A percentile compares a stretch with the other conserved stretches of the same genome.
Evolutionary conservation across 2,888 invertebrate genomes (phyloP).

Genomic region (Lingula anatina): DNA sequence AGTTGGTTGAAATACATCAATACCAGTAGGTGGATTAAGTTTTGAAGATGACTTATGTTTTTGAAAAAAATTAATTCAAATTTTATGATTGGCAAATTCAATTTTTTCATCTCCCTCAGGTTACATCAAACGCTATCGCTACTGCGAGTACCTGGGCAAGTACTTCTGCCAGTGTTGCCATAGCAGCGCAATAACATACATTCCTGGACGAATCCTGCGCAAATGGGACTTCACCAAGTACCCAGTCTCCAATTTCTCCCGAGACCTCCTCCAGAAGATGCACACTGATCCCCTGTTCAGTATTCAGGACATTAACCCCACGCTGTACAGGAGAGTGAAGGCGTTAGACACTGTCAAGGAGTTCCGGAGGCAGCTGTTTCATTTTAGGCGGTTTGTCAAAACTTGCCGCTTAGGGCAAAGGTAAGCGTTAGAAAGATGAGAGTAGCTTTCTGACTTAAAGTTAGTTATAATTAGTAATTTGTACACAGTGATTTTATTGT

Average conservation of each 20-base stretch:
- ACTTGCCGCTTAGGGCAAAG: constrained; percentile 66
- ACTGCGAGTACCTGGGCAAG: constrained; percentile 77
- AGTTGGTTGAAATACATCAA: too few species aligned
- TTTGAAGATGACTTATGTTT: neutral
- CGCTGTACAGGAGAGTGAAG: constrained; percentile 63
- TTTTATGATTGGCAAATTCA: constrained; percentile 1
- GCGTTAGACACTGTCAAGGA: constrained; percentile 61
- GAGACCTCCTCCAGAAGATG: constrained; percentile 71
- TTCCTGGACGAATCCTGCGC: constrained; percentile 57
- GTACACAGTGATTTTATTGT: too few species aligned
- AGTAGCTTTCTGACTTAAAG: too few species aligned
- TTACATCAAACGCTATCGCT: constrained; percentile 63
- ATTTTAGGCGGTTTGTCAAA: constrained; percentile 69
- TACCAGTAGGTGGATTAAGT: neutral
- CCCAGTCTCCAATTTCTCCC: constrained; percentile 77
- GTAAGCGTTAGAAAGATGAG: constrained; percentile 17
- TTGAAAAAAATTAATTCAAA: neutral
- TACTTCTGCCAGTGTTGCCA: constrained; percentile 85
- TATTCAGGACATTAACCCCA: constrained; percentile 66
- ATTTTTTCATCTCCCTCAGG: constrained; percentile 53
- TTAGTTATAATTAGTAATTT: too few species aligned
- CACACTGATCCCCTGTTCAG: constrained; percentile 72
- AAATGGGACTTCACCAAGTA: constrained; percentile 62
- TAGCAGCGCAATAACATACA: constrained; percentile 67
- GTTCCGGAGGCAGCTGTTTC: constrained; percentile 64